Conservation (phyloP, 2,113 vertebrate genomes). For the Mastomys natalensis region DNA sequence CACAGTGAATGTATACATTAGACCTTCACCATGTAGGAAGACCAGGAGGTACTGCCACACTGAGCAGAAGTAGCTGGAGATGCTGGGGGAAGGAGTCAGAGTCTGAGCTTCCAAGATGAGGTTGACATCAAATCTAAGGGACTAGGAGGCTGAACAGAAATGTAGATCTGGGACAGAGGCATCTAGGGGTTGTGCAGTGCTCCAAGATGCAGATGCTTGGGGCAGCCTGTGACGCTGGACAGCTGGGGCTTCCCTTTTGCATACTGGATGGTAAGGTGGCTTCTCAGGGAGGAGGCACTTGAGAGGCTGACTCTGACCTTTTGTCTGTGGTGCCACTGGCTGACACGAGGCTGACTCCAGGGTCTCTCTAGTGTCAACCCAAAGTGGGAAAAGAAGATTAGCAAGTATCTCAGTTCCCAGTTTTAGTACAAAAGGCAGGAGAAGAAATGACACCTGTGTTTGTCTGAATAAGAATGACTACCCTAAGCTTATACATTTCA, state of each 20-base stretch:
- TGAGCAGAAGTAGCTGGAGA: rapidly evolving
- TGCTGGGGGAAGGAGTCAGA: background rate
- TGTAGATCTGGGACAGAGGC: background rate
- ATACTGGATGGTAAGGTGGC: rapidly evolving
- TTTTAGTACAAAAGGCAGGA: background rate
- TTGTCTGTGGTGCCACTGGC: rapidly evolving
- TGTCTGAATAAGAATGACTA: background rate
- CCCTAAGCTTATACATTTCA: background rate
- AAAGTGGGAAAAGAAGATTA: no score
- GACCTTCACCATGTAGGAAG: background rate
- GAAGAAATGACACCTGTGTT: rapidly evolving
- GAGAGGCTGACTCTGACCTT: background rate
- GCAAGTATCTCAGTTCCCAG: background rate
- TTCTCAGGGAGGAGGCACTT: rapidly evolving
- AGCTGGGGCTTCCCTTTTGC: rapidly evolving
- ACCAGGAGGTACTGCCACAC: background rate
- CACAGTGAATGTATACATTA: background rate
- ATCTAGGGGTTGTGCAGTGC: rapidly evolving
- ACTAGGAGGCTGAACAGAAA: rapidly evolving
- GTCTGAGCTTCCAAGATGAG: background rate
- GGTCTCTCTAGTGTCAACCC: rapidly evolving
- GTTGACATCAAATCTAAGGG: rapidly evolving
- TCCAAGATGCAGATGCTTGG: rapidly evolving
- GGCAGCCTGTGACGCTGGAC: background rate
- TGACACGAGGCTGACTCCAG: background rate